Percentiles rank a stretch among this genome's conserved stretches.
These are phyloP conservation scores for Gallinago paraguaiae DNA, from an alignment of 2,113 vertebrate species.

Conservation along the genomic window DNA sequence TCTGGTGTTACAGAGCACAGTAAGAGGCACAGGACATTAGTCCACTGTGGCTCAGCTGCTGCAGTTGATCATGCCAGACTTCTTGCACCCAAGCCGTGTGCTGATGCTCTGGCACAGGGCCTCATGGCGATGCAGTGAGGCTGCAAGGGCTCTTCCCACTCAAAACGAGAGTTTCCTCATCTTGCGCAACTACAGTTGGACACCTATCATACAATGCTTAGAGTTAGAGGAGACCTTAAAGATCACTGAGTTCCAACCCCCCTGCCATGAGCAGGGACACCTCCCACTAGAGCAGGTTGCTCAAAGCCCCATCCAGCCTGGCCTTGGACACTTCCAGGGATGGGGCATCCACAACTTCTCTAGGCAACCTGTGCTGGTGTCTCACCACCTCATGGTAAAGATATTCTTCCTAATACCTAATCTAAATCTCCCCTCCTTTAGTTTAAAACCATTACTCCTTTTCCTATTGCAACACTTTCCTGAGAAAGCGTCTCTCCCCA, in stretches of 20 bases:
- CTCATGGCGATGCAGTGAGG: rapidly evolving
- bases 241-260: background rate
- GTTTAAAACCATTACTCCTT: background rate
- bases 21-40: rapidly evolving
- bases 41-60: background rate
- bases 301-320: background rate
- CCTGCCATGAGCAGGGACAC: background rate
- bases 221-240: background rate
- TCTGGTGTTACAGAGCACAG: background rate
- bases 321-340: background rate
- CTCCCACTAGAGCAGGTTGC: background rate
- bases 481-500: background rate
- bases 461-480: background rate
- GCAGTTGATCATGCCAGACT: background rate
- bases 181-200: rapidly evolving
- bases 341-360: background rate
- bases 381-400: background rate
- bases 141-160: background rate
- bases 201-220: background rate
- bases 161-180: background rate
- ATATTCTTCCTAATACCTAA: background rate
- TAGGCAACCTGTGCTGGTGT: background rate
- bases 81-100: rapidly evolving
- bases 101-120: rapidly evolving
- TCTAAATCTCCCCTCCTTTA: background rate